A percentile compares a stretch with the other conserved stretches of the same genome.
These are phyloP conservation scores for Hyla sarda DNA, from an alignment of 2,113 vertebrate genomes.

Conservation along the genomic window DNA sequence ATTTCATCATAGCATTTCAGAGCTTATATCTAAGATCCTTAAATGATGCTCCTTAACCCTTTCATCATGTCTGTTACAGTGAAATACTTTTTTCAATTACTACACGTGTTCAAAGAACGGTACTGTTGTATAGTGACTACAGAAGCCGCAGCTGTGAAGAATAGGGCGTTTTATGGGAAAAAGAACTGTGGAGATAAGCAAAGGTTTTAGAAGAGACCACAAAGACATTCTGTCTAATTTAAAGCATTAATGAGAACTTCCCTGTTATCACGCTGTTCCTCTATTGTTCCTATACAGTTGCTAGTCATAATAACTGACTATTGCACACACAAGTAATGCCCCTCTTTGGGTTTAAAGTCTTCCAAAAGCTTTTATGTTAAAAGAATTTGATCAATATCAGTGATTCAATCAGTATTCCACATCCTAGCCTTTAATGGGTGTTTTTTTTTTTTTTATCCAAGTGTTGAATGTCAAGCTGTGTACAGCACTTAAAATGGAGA, in stretches of 20 bases:
- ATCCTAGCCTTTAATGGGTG: slow-evolving; percentile 35
- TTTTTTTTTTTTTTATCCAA: slow-evolving; percentile 8
- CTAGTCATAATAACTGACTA: slow-evolving; percentile 58
- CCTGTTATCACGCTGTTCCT: slow-evolving; percentile 57
- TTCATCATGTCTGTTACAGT: neutral
- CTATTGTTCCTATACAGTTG: slow-evolving; percentile 49
- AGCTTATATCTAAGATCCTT: neutral
- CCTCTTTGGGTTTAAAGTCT: slow-evolving; percentile 37
- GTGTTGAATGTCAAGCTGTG: slow-evolving; percentile 14
- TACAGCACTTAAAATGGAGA: neutral
- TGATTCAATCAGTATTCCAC: slow-evolving; percentile 3
- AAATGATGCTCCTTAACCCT: neutral
- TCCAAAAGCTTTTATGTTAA: slow-evolving; percentile 60
- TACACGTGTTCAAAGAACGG: neutral
- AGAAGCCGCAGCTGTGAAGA: slow-evolving; percentile 55
- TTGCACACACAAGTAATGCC: slow-evolving; percentile 57
- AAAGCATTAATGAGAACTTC: slow-evolving; percentile 64
- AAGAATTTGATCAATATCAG: slow-evolving; percentile 56
- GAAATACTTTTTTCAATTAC: neutral
- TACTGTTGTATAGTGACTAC: neutral
- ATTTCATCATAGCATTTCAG: neutral
- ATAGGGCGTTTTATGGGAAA: slow-evolving; percentile 61
- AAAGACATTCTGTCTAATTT: slow-evolving; percentile 64
- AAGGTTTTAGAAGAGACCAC: slow-evolving; percentile 62
- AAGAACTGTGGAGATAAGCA: slow-evolving; percentile 48